A percentile compares a stretch with the other conserved stretches of the same genome.
phyloP scores from a whole-genome alignment of 2,797 vertebrate genomes.

The Naso thynnoides region DNA sequence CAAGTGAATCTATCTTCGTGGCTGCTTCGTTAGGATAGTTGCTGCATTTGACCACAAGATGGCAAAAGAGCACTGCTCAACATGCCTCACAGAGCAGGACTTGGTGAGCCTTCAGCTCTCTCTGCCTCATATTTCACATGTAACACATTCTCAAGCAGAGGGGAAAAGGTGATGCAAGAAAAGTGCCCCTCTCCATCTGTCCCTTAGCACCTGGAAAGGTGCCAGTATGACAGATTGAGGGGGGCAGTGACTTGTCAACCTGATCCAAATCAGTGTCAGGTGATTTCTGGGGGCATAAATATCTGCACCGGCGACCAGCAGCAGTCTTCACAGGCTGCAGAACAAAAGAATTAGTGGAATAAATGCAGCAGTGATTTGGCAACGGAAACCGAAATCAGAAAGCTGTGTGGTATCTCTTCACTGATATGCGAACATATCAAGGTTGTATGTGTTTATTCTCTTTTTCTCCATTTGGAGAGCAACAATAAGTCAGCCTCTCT shows the following conservation, averaged over 20 bases:
- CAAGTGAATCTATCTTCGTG: neutral
- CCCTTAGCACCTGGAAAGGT: constrained; percentile 51
- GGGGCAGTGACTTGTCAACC: constrained; percentile 61
- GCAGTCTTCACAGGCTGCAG: constrained; percentile 18
- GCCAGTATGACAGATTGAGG: constrained; percentile 66
- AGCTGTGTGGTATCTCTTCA: constrained; percentile 15
- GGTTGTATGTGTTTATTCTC: constrained; percentile 42
- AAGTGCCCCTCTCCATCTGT: constrained; percentile 67
- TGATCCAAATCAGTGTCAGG: constrained; percentile 72
- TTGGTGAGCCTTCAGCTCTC: constrained; percentile 18
- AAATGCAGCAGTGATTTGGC: constrained; percentile 43
- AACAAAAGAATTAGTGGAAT: constrained; percentile 59
- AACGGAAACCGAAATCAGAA: constrained; percentile 15
- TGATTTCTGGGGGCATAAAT: constrained; percentile 59
- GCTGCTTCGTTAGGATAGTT: neutral
- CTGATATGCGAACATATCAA: constrained; percentile 43
- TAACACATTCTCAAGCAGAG: constrained; percentile 52
- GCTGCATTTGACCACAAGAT: constrained; percentile 72
- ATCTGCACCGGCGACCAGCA: constrained; percentile 39
- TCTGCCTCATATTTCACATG: constrained; percentile 52
- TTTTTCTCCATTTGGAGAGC: constrained; percentile 42
- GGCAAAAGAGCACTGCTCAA: constrained; percentile 54
- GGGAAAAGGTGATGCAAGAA: constrained; percentile 69
- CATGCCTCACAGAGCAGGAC: neutral
- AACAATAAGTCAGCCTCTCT: constrained; percentile 48